Evolutionary conservation across 2,888 invertebrate genomes (phyloP), one percentile per base, ranked within the genome.

Genomic region (Meganola albula): DNA sequence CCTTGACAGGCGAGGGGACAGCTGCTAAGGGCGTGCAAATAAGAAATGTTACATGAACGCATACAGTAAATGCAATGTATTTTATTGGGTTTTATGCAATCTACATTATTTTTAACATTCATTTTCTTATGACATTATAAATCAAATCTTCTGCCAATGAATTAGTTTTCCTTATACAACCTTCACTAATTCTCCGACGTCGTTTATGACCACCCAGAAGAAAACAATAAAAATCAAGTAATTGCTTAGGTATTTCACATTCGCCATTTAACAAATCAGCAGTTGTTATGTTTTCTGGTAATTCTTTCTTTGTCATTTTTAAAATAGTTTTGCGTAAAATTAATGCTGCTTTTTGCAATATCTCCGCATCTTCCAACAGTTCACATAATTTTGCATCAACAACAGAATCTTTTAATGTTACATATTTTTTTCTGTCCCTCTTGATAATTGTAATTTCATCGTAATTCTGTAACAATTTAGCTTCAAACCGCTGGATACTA

Each of bases 111-210:
- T n/a, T n/a, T n/a, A n/a, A n/a, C n/a, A n/a, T n/a, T n/a, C n/a
- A n/a, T n/a, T n/a, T n/a, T n/a, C n/a, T n/a, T n/a, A n/a, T 25
- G 11, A 32, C 31, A 25, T 18, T 31, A 32, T 25, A 26, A 32
- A 32, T 32, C 18, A 25, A 11, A 25, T 32, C 31, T 23, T 18
- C 31, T 25, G 31, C 31, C 20, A 30, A 13, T 24, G 30, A 30
- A 14, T 23, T 27, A 22, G 22, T 27, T 21, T 27, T 13, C 24
- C 24, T 24, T 14, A 13, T 24, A 23, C 13, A 24, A 24, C 16
- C 16, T 16, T 13, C 16, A 31, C 24, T 31, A 24, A 14, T 14
- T 24, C 24, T 31, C 14, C 31, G 31, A 13, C 24, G 24, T 24
- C 16, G 24, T 14, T 31, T 24, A 24, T 24, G 9, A 31, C 31